Evolutionary conservation across 2,797 vertebrate genomes (phyloP), one percentile per base, ranked within the genome.

Genomic region (Propithecus perrieri): DNA sequence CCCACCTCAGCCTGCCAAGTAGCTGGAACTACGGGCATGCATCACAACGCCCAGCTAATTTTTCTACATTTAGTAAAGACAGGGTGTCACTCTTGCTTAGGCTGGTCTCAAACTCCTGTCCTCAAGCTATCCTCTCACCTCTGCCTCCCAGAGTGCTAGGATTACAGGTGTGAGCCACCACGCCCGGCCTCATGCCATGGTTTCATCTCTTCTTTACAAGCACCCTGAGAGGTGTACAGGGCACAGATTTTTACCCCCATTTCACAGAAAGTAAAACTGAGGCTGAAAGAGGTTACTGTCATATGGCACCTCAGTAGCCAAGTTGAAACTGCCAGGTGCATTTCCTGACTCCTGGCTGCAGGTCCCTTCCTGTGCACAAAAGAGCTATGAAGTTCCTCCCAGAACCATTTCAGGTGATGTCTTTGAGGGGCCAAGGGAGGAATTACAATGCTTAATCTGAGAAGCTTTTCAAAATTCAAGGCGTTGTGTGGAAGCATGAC

Each of bases 391-490:
- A 24, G 3, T 61, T 79, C 18, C 35, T 85, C 67, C 30, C 20
- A 61, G 20, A 78, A 48, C 55, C 74, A 15, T 53, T 69, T 85
- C 28, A 53, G 30, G 15, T 43, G 26, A 41, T 63, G 13, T 26
- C 22, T 67, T 75, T 30, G 28, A 24, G 18, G 87, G 41, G 61
- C 7, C 18, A 13, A 26, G 30, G 18, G 30, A n/a, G 22, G 13
- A 84, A 55, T 35, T 41, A 67, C 12, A 79, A 5, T 65, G 33
- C 4, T 78, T 55, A 26, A 59, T 78, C 71, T 43, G 35, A 83
- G 94, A 85, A 90, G 46, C 43, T 17, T 93, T 69, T 83, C 46
- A 72, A 80, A 87, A 72, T 41, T 85, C 46, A 72, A 72, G 59
- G 67, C 48, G 38, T 13, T 63, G 5, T 2, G 5, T 84, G 12